phyloP scores from a whole-genome alignment of 2,113 vertebrate species.

The Coreoperca whiteheadi region DNA sequence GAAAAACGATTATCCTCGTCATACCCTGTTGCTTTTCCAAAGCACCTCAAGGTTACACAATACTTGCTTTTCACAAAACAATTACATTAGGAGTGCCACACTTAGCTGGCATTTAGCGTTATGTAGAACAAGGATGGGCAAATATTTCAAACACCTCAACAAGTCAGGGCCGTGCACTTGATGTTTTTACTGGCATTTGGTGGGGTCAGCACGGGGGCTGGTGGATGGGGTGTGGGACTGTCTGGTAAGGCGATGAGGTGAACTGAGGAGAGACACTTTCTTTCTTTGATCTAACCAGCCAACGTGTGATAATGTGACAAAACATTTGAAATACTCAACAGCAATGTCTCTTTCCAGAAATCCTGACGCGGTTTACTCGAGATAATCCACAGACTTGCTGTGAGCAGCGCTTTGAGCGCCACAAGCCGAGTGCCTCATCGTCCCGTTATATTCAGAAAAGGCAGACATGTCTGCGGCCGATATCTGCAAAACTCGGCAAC shows the following conservation, averaged over 20 bases:
- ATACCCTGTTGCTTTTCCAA: conserved; percentile 11
- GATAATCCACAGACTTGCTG: too few species aligned
- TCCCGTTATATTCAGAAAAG: too few species aligned
- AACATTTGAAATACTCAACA: too few species aligned
- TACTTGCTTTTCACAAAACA: conserved; percentile 52
- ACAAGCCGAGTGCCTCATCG: too few species aligned
- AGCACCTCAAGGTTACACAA: conserved; percentile 26
- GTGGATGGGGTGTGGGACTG: background rate
- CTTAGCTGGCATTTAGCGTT: conserved; percentile 6
- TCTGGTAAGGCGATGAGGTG: background rate
- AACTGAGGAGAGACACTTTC: background rate
- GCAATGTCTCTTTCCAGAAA: too few species aligned
- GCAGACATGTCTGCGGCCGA: too few species aligned
- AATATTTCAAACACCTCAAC: conserved; percentile 45
- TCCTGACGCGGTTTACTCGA: too few species aligned
- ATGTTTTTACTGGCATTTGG: background rate
- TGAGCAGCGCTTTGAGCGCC: too few species aligned
- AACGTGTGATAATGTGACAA: background rate
- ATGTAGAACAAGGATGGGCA: conserved; percentile 49
- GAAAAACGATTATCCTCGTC: conserved; percentile 43
- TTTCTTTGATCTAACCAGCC: background rate
- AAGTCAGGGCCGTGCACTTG: conserved; percentile 9
- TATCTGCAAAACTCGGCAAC: too few species aligned
- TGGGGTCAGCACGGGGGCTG: background rate
- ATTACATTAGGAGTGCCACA: conserved; percentile 74